These are phyloP conservation scores for Euproctis similis DNA, from an alignment of 2,888 invertebrate genomes.

Conservation along the genomic window DNA sequence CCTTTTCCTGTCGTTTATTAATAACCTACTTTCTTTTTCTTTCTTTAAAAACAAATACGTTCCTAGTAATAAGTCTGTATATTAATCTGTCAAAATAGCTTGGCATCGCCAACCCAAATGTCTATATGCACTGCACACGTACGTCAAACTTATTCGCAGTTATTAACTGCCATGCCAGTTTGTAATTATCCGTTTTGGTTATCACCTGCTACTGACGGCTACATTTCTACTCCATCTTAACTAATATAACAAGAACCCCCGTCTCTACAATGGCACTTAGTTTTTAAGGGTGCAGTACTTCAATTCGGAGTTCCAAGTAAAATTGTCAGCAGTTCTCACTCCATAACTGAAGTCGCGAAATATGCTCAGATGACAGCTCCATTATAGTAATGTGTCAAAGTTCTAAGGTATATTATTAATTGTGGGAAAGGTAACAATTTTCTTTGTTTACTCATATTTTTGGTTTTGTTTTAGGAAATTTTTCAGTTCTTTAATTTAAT, in stretches of 20 bases:
- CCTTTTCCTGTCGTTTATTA: too few species aligned
- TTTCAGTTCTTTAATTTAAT: too few species aligned
- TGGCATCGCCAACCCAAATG: slow-evolving; percentile 20
- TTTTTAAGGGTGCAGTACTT: slow-evolving; percentile 8
- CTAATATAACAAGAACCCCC: slow-evolving; percentile 29
- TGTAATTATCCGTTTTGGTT: slow-evolving; percentile 67
- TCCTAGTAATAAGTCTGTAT: too few species aligned
- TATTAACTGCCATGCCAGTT: slow-evolving; percentile 63
- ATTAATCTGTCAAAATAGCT: too few species aligned
- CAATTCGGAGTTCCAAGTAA: slow-evolving; percentile 21
- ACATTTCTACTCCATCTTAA: slow-evolving; percentile 27
- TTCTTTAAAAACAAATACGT: too few species aligned
- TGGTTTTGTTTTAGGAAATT: too few species aligned
- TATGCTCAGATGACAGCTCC: slow-evolving; percentile 51
- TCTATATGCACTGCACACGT: slow-evolving; percentile 27
- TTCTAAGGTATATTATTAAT: slow-evolving; percentile 30
- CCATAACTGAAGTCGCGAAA: slow-evolving; percentile 34
- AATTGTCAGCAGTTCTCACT: slow-evolving; percentile 22
- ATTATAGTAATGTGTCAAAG: slow-evolving; percentile 46
- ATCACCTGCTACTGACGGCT: slow-evolving; percentile 71
- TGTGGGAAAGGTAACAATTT: slow-evolving; percentile 27
- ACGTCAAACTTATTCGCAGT: slow-evolving; percentile 54
- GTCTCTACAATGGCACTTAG: slow-evolving; percentile 6
- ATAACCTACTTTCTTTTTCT: too few species aligned
- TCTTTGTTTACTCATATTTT: slow-evolving; percentile 22